Conservation (phyloP, 2,797 vertebrate species). For the Chloroceryle inda region DNA sequence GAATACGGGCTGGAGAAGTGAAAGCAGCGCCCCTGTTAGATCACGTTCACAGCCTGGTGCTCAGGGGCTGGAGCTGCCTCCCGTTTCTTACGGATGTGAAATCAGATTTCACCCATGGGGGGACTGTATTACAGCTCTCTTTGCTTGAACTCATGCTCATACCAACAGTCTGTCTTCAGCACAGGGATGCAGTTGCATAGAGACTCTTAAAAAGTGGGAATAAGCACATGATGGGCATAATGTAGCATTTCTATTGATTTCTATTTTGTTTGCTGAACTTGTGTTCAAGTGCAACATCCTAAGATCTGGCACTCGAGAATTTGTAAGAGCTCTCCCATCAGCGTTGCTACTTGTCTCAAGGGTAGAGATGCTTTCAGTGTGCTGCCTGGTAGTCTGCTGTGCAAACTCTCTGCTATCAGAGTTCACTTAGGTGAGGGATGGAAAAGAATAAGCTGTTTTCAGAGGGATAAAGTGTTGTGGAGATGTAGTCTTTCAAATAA, state of each 20-base stretch:
- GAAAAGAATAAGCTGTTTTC: slow-evolving; percentile 12
- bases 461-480: neutral
- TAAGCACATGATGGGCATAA: neutral
- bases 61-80: neutral
- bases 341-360: neutral
- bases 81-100: neutral
- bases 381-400: neutral
- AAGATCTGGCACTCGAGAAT: neutral
- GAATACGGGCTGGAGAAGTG: neutral
- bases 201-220: neutral
- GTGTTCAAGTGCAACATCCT: neutral
- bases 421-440: neutral
- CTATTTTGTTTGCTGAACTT: neutral
- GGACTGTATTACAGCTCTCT: neutral
- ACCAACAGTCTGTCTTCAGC: neutral
- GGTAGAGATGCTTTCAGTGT: neutral
- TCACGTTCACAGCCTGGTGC: neutral
- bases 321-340: neutral
- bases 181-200: neutral
- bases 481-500: neutral
- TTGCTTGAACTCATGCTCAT: neutral
- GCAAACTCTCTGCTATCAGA: neutral
- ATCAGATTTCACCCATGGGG: neutral
- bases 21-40: neutral
- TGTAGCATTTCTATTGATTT: slow-evolving; percentile 32